Base-by-base conservation (phyloP, 1,140 invertebrate genomes). In the Mamestra configurata region DNA sequence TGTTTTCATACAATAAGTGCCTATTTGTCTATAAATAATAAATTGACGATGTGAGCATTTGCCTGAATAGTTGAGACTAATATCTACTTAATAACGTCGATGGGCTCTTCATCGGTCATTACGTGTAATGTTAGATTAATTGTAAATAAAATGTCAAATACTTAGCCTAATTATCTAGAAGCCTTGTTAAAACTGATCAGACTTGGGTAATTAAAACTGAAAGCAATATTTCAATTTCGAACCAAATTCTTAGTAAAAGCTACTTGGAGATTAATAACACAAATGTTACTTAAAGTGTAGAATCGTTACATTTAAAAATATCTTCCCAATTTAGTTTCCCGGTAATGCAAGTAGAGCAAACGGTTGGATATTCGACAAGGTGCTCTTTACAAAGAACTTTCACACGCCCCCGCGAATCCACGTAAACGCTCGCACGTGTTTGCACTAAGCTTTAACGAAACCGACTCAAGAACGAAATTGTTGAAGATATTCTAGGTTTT, bases 1-100 rank as follows among this genome's bases (percentile, higher is more conserved):
- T 72, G 55, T 76, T 84, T 77, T 73, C 15, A 43, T 79, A 80
- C 22, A 75, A 76, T 78, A 79, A 84, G 27, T 66, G 31, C 18
- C 61, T 37, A 70, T 81, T 82, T 79, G 55, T 49, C 40, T 24
- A 82, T 85, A 79, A 85, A 85, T 85, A 83, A 85, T 85, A 83
- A 79, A 85, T 81, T 85, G 83, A 85, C 84, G 80, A 85, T 37
- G 31, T 79, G 64, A 79, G 40, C 80, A 75, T 83, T 72, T 68
- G 53, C 8, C 46, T 66, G 35, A n/a, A 77, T 72, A 53, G 31
- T 72, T 77, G 43, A 43, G 18, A 31, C 43, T 72, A 79, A 72
- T 71, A 71, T 59, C 55, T 27, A 59, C 22, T 59, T 59, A 59
- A 59, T 59, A 59, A 27, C 55, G 35, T 27, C 35, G 8, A 66